Conservation (phyloP, 2,888 invertebrate genomes). For the Monopis laevigella region DNA sequence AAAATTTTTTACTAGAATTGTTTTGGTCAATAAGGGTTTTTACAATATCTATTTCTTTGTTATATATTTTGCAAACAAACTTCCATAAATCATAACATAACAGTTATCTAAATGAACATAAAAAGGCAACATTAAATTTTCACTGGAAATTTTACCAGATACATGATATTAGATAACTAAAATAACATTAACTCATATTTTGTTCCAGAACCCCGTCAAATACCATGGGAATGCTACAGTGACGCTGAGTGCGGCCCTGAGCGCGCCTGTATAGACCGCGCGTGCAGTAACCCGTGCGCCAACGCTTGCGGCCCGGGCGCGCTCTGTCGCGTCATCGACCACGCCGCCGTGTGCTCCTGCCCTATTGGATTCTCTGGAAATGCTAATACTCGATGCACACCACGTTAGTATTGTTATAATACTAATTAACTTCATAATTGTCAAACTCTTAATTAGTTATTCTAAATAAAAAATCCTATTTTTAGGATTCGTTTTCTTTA, state of each 20-base stretch:
- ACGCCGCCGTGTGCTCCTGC: conserved; percentile 81
- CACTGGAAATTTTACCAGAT: background rate
- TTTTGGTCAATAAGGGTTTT: too few species aligned
- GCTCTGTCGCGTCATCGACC: conserved; percentile 82
- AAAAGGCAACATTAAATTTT: too few species aligned
- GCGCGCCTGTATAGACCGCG: conserved; percentile 78
- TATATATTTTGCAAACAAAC: background rate
- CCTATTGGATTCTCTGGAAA: conserved; percentile 81
- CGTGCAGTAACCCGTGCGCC: conserved; percentile 82
- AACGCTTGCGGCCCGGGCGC: conserved; percentile 82
- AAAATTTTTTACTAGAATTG: too few species aligned
- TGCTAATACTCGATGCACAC: conserved; percentile 75
- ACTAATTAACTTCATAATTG: background rate
- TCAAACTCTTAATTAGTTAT: too few species aligned
- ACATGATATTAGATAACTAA: background rate
- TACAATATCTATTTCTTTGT: too few species aligned
- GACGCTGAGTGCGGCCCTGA: conserved; percentile 82
- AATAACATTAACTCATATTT: background rate
- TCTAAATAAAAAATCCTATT: too few species aligned
- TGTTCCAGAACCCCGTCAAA: conserved; percentile 44
- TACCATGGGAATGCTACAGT: conserved; percentile 75
- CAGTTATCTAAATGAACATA: too few species aligned
- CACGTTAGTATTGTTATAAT: conserved; percentile 72
- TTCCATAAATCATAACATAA: background rate
- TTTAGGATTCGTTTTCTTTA: too few species aligned